A percentile compares a stretch with the other conserved stretches of the same genome.
phyloP scores from a whole-genome alignment of 2,797 vertebrate species.

The Cryptoprocta ferox region DNA sequence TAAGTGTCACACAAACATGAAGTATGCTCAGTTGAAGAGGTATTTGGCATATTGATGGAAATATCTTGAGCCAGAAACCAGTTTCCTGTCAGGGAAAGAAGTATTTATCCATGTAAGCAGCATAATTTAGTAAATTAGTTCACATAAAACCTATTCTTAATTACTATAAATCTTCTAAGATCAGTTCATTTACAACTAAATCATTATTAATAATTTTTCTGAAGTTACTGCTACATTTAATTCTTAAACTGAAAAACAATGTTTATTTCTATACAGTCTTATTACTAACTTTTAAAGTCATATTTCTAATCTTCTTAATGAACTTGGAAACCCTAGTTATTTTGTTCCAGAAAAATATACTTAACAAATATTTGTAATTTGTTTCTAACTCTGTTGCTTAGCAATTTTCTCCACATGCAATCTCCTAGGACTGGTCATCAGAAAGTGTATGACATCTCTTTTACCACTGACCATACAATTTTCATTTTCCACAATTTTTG shows the following conservation, averaged over 20 bases:
- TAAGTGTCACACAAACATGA: not conserved
- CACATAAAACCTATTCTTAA: conserved; percentile 14
- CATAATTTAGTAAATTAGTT: not conserved
- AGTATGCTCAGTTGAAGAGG: not conserved
- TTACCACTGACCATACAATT: not conserved
- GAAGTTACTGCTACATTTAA: conserved; percentile 8
- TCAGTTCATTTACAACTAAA: not conserved
- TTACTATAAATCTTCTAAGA: not conserved
- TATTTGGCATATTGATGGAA: not conserved
- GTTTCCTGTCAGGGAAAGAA: not conserved
- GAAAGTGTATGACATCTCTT: not conserved
- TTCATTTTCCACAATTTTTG: conserved; percentile 55
- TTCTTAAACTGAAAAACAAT: conserved; percentile 53
- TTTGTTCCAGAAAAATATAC: conserved; percentile 56
- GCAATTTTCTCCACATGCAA: conserved; percentile 54
- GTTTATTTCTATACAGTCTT: conserved; percentile 42
- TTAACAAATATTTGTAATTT: conserved; percentile 72
- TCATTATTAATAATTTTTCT: not conserved
- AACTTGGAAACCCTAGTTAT: conserved; percentile 56
- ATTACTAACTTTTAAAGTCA: conserved; percentile 53
- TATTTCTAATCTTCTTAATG: conserved; percentile 69
- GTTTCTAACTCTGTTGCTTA: conserved; percentile 73
- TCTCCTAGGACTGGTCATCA: not conserved
- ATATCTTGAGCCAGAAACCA: conserved; percentile 17
- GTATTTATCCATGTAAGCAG: not conserved